phyloP scores from a whole-genome alignment of 2,797 vertebrate species.

The Columba guinea region DNA sequence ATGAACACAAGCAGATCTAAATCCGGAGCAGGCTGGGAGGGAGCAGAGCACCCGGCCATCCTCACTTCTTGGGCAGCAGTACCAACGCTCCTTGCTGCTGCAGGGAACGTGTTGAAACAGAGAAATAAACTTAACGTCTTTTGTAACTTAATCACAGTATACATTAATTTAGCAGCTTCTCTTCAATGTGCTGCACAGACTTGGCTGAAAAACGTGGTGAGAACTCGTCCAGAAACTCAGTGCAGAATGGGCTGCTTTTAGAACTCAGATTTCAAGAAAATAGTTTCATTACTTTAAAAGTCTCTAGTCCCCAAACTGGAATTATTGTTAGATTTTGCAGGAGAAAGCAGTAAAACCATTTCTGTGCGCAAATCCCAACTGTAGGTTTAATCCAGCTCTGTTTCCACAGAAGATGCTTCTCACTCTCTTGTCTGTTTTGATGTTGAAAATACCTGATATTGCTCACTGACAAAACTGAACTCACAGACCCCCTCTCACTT shows the following conservation, averaged over 20 bases:
- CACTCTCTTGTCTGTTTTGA: slow-evolving; percentile 1
- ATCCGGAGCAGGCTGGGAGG: neutral
- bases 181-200: slow-evolving; percentile 21
- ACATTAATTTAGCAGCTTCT: too few species aligned
- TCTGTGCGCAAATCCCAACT: neutral
- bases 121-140: too few species aligned
- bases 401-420: neutral
- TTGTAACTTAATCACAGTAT: too few species aligned
- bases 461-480: neutral
- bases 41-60: neutral
- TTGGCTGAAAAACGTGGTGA: neutral
- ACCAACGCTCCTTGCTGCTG: neutral
- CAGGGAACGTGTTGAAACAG: neutral
- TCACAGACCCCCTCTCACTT: neutral
- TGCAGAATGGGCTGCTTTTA: neutral
- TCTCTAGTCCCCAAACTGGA: neutral
- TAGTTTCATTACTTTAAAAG: slow-evolving; percentile 8
- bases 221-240: neutral
- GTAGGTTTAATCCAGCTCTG: neutral
- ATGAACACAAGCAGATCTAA: neutral
- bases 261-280: slow-evolving; percentile 1
- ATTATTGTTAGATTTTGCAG: neutral
- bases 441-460: slow-evolving; percentile 11
- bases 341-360: neutral
- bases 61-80: accelerated